Base-by-base conservation (phyloP, 1,140 invertebrate genomes). In the Camponotus floridanus region DNA sequence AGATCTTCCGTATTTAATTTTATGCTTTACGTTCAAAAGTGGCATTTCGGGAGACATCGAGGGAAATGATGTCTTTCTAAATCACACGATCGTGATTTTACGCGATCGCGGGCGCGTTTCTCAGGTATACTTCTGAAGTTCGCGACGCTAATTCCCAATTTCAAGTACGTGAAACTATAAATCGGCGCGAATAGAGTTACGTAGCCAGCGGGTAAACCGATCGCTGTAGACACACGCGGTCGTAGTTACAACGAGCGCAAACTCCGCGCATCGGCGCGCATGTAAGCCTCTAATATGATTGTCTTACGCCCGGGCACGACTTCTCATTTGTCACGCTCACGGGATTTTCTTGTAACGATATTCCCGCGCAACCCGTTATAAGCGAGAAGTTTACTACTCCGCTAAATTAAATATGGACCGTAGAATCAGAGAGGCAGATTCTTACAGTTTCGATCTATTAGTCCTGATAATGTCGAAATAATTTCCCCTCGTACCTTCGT, bases 141-240 rank as follows among this genome's bases (percentile, higher is more conserved):
- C 57, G 76, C 59, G 13, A 48, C 48, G 83, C 83, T 89, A 89
- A 86, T 88, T 89, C 84, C 64, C 87, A 89, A 89, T 89, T 89
- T 89, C 83, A 88, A 88, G 71, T 88, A 76, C 84, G 76, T 71
- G 64, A 76, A 88, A 88, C 87, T 76, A 86, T 89, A 88, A 89
- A 89, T 89, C 87, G 83, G 81, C 76, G 87, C 7, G 57, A 48
- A 86, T 59, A 33, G 64, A 65, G 70, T 81, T 88, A 89, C 84
- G 65, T 81, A 71, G 51, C 84, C 76, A 83, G 74, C 85, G 85
- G 68, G 87, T 86, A 86, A 89, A 89, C 76, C 83, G 87, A 89
- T 88, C 83, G 57, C 21, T 45, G 61, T 80, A 78, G 71, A 87
- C 65, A 45, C 57, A 73, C 86, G 59, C 68, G n/a, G 21, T 33